These are phyloP conservation scores for Drosophila mimica DNA, from an alignment of 2,888 invertebrate species.

Conservation along the genomic window DNA sequence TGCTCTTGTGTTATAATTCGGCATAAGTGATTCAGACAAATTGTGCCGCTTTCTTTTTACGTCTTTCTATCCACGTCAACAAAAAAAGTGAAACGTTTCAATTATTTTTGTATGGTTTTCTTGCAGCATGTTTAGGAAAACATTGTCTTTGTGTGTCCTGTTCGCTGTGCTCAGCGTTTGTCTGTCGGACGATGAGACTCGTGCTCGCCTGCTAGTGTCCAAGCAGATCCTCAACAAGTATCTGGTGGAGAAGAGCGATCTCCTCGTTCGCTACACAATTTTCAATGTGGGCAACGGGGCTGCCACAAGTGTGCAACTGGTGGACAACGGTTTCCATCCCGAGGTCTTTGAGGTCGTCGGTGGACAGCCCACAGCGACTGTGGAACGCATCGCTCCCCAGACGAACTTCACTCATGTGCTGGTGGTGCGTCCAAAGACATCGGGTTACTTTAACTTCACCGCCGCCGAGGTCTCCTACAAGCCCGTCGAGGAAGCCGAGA, in stretches of 20 bases:
- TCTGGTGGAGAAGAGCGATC: conserved; percentile 97
- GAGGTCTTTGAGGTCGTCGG: conserved; percentile 96
- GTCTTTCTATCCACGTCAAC: conserved; percentile 77
- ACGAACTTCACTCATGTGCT: conserved; percentile 97
- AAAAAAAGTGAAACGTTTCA: conserved; percentile 67
- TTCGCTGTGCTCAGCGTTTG: conserved; percentile 78
- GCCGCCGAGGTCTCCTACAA: conserved; percentile 96
- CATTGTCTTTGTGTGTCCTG: conserved; percentile 66
- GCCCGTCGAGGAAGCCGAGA: conserved; percentile 92
- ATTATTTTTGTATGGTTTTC: conserved; percentile 11
- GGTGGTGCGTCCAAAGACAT: conserved; percentile 94
- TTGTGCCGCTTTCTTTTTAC: conserved; percentile 17
- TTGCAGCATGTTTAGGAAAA: conserved; percentile 73
- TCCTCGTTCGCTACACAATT: conserved; percentile 96
- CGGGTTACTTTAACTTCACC: conserved; percentile 98
- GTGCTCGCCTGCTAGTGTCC: conserved; percentile 93
- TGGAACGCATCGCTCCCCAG: conserved; percentile 96
- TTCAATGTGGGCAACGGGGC: conserved; percentile 97
- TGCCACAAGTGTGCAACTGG: conserved; percentile 93
- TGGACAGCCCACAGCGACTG: conserved; percentile 92
- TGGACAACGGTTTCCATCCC: conserved; percentile 96
- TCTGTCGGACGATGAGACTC: conserved; percentile 87
- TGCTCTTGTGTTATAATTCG: conserved; percentile 4
- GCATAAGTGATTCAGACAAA: background rate
- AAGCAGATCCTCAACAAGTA: conserved; percentile 98